These are phyloP conservation scores for Enteromius afrohamiltoni DNA, from an alignment of 2,797 vertebrate species.

Conservation along the genomic window DNA sequence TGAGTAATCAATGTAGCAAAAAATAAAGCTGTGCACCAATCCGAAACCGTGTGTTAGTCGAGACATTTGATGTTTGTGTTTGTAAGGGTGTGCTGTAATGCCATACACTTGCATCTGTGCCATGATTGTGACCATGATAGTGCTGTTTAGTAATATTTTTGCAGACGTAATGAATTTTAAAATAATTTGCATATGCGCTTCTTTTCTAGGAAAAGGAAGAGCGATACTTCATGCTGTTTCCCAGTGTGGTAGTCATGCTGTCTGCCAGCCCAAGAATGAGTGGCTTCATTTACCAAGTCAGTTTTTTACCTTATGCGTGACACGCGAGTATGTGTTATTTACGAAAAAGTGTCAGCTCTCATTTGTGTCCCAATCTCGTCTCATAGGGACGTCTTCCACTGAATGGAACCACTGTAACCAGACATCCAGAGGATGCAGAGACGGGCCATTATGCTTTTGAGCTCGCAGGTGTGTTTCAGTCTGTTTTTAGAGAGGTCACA, in stretches of 20 bases:
- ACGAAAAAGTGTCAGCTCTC: neutral
- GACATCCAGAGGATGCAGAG: constrained; percentile 85
- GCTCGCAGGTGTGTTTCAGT: constrained; percentile 85
- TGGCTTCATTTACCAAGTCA: constrained; percentile 97
- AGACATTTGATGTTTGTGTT: constrained; percentile 24
- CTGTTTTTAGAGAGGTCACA: neutral
- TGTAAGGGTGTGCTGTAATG: constrained; percentile 21
- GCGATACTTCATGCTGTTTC: constrained; percentile 93
- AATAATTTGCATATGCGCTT: constrained; percentile 7
- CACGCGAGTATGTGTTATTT: neutral
- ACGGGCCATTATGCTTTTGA: constrained; percentile 86
- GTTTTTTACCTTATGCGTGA: neutral
- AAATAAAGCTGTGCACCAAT: constrained; percentile 30
- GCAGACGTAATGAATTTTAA: neutral
- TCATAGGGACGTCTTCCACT: constrained; percentile 87
- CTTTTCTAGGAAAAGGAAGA: constrained; percentile 91
- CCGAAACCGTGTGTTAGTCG: constrained; percentile 13
- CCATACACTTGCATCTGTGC: constrained; percentile 32
- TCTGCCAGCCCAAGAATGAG: constrained; percentile 97
- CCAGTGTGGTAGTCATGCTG: constrained; percentile 88
- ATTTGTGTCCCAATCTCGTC: neutral
- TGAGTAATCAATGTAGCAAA: constrained; percentile 15
- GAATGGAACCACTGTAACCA: constrained; percentile 85
- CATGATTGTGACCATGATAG: neutral
- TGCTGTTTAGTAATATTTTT: neutral